These are phyloP conservation scores for Lepeophtheirus nordmannii DNA, from an alignment of 2,888 invertebrate species.

Conservation along the genomic window DNA sequence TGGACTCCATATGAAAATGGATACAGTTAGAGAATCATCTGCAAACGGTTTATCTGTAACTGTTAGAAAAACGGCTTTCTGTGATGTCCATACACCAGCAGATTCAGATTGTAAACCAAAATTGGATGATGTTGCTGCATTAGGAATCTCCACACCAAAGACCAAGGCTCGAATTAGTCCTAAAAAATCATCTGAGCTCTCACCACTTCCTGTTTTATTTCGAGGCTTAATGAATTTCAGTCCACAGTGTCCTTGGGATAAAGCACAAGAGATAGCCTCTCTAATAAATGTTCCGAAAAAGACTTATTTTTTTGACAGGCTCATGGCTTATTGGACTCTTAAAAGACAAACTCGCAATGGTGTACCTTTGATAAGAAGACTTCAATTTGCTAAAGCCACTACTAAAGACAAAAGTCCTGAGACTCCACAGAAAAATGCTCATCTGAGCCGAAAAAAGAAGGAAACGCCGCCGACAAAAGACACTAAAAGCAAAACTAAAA, in stretches of 20 bases:
- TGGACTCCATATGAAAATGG: constrained; percentile 87
- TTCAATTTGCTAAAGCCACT: constrained; percentile 41
- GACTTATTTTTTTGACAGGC: constrained; percentile 66
- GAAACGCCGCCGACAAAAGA: not conserved
- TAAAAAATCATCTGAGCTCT: constrained; percentile 1
- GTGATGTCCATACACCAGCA: constrained; percentile 77
- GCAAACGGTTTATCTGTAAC: constrained; percentile 53
- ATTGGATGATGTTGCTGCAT: constrained; percentile 22
- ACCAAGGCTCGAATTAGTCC: constrained; percentile 1
- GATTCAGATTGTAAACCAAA: constrained; percentile 38
- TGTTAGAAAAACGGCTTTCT: constrained; percentile 88
- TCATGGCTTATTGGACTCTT: constrained; percentile 92
- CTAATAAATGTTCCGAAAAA: constrained; percentile 55
- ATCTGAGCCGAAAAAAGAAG: constrained; percentile 24
- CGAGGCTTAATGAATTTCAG: constrained; percentile 24
- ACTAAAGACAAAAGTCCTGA: constrained; percentile 16
- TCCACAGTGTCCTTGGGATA: constrained; percentile 29
- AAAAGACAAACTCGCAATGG: constrained; percentile 89
- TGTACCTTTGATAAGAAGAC: constrained; percentile 70
- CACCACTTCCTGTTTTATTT: constrained; percentile 22
- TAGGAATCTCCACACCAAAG: constrained; percentile 19
- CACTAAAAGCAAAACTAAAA: not conserved
- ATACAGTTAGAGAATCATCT: constrained; percentile 56
- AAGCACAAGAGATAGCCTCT: constrained; percentile 69
- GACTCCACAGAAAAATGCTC: constrained; percentile 23